Base-by-base conservation (phyloP, 2,888 invertebrate species). In the Heliconius sara region DNA sequence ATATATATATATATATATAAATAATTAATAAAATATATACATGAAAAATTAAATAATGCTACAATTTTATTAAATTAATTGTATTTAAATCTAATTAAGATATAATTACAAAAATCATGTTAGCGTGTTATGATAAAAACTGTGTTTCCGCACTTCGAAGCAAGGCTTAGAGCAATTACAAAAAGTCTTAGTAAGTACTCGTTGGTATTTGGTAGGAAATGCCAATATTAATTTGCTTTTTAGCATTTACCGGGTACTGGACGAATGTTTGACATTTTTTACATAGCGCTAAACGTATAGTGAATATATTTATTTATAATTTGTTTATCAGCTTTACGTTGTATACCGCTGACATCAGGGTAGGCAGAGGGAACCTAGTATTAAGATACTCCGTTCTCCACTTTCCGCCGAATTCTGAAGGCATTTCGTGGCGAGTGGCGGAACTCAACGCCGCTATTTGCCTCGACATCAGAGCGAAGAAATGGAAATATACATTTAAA, bases 131-230 rank as follows among this genome's bases (percentile, higher is more conserved):
- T 78, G 39, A 74, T 60, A 78, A 74, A 74, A 74, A 60, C 68
- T 67, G 65, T 65, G 57, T 60, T 78, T 78, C 78, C 78, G 78
- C 67, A 74, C 78, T 68, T 74, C 30, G 52, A 39, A 67, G 78
- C 75, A 75, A 75, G 75, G 75, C 43, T 75, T 75, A 66, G 65
- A 73, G 73, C 60, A 73, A 73, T 73, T 73, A 60, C 60, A 73
- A 73, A 75, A 65, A 75, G 75, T 65, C 75, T 75, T 66, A 75
- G 75, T 75, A 75, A 75, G 75, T 75, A 75, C 75, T 75, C 57
- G 60, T 22, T 75, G 75, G 75, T 75, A 75, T 75, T 75, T 66
- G 43, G 75, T 75, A 66, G 75, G 75, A 75, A 75, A 75, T 75
- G 75, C 75, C 75, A 43, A 65, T 65, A 75, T 75, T 75, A 75